Percentiles rank a stretch among this genome's conserved stretches.
Conservation (phyloP, 2,888 invertebrate species). For the Chloromyia formosa region DNA sequence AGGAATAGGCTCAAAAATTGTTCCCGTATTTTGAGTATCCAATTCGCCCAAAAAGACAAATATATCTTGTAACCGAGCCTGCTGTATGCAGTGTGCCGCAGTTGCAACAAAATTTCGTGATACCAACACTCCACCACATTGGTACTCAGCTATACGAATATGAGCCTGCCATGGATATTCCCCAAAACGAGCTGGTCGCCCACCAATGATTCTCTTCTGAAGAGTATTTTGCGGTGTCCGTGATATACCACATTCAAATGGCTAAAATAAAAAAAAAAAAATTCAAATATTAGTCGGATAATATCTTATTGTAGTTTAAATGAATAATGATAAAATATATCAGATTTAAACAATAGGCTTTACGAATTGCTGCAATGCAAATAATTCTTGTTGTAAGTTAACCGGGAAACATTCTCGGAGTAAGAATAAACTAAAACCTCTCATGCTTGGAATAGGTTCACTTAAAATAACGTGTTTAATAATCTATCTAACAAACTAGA, state of each 20-base stretch:
- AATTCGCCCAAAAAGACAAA: conserved; percentile 82
- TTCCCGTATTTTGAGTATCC: conserved; percentile 77
- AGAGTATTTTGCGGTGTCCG: conserved; percentile 66
- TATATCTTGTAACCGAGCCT: conserved; percentile 77
- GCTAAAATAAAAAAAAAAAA: conserved; percentile 58
- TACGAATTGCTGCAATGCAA: too few relatives aligned
- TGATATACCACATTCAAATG: conserved; percentile 74
- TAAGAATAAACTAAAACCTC: too few relatives aligned
- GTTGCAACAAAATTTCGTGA: conserved; percentile 79
- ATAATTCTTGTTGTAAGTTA: too few relatives aligned
- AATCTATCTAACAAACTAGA: too few relatives aligned
- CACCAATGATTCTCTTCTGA: conserved; percentile 83
- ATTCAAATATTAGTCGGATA: too few relatives aligned
- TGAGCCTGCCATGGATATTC: conserved; percentile 90
- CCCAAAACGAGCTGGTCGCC: conserved; percentile 75
- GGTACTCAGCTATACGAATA: conserved; percentile 81
- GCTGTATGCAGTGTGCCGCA: conserved; percentile 84
- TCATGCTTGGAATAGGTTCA: too few relatives aligned
- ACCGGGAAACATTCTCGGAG: too few relatives aligned
- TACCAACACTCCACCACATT: conserved; percentile 85
- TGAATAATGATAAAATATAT: too few relatives aligned
- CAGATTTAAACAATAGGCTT: too few relatives aligned
- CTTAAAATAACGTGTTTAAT: too few relatives aligned
- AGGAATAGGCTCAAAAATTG: conserved; percentile 70
- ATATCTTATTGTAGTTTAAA: too few relatives aligned